phyloP scores from a whole-genome alignment of 2,888 invertebrate species.

The Mythimna ferrago region DNA sequence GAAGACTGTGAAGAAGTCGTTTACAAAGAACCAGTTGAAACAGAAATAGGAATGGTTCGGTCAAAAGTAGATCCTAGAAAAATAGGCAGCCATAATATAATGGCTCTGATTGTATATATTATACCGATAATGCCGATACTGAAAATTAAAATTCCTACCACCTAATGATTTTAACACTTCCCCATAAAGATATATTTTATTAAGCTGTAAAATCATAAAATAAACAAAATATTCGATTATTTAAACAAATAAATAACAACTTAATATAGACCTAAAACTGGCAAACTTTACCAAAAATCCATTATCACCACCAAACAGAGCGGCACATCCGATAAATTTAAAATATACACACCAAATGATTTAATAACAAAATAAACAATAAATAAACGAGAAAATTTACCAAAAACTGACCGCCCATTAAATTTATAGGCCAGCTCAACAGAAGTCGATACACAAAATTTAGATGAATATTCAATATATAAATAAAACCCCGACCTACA shows the following conservation, averaged over 20 bases:
- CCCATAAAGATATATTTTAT: neutral
- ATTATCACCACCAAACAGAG: conserved; percentile 59
- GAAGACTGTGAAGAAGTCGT: too few species aligned
- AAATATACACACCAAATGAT: conserved; percentile 64
- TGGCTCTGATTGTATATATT: too few species aligned
- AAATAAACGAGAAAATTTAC: conserved; percentile 70
- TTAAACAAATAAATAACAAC: conserved; percentile 45
- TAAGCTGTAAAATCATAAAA: neutral
- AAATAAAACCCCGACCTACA: conserved; percentile 88
- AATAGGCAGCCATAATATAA: too few species aligned
- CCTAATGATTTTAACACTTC: neutral
- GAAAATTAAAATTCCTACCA: neutral
- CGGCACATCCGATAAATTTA: conserved; percentile 60
- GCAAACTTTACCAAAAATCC: conserved; percentile 46
- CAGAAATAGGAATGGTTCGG: too few species aligned
- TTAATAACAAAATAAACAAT: conserved; percentile 71
- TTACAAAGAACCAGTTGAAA: too few species aligned
- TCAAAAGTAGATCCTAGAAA: too few species aligned
- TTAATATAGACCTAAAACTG: conserved; percentile 41
- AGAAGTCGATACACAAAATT: conserved; percentile 68
- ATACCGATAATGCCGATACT: too few species aligned
- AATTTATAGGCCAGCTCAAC: conserved; percentile 68
- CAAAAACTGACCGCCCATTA: conserved; percentile 67
- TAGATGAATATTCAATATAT: conserved; percentile 85
- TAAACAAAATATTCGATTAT: neutral